Percentiles rank a stretch among this genome's conserved stretches.
Evolutionary conservation across 2,797 vertebrate genomes (phyloP).

Genomic region (Rhinatrema bivittatum): DNA sequence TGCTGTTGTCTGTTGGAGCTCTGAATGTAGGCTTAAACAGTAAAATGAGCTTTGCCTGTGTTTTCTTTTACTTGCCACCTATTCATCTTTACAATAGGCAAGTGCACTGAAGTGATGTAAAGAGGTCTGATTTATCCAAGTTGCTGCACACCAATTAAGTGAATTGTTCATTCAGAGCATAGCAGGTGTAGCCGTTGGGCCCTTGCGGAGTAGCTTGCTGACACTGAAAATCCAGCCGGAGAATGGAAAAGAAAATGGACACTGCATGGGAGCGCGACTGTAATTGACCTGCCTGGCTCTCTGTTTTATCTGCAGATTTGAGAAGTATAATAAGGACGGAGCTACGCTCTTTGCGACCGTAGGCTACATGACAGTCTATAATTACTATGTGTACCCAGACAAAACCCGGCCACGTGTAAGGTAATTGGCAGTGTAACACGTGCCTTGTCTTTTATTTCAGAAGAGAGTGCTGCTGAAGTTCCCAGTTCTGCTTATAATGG

Average conservation of each 20-base stretch:
- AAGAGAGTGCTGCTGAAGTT: slow-evolving; percentile 68
- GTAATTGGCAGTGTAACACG: slow-evolving; percentile 94
- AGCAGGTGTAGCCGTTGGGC: slow-evolving; percentile 98
- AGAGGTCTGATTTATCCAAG: slow-evolving; percentile 97
- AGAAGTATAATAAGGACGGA: slow-evolving; percentile 99
- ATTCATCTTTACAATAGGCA: slow-evolving; percentile 97
- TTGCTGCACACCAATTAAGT: slow-evolving; percentile 99
- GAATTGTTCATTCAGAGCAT: slow-evolving; percentile 98
- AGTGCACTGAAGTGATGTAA: slow-evolving; percentile 99
- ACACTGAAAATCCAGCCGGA: slow-evolving; percentile 74
- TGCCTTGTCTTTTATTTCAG: slow-evolving; percentile 88
- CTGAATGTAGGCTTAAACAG: slow-evolving; percentile 97
- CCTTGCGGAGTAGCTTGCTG: slow-evolving; percentile 87
- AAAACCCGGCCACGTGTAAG: slow-evolving; percentile 99
- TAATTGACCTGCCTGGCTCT: slow-evolving; percentile 99
- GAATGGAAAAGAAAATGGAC: slow-evolving; percentile 85
- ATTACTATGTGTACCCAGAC: slow-evolving; percentile 99
- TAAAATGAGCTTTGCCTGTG: slow-evolving; percentile 99
- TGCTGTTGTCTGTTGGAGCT: slow-evolving; percentile 96
- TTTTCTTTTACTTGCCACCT: slow-evolving; percentile 99
- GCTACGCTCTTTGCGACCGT: slow-evolving; percentile 96
- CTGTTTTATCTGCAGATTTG: slow-evolving; percentile 98
- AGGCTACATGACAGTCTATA: slow-evolving; percentile 99
- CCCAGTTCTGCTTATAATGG: slow-evolving; percentile 65
- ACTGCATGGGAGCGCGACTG: slow-evolving; percentile 93